These are phyloP conservation scores for Colossoma macropomum DNA, from an alignment of 2,113 vertebrate genomes.

Conservation along the genomic window DNA sequence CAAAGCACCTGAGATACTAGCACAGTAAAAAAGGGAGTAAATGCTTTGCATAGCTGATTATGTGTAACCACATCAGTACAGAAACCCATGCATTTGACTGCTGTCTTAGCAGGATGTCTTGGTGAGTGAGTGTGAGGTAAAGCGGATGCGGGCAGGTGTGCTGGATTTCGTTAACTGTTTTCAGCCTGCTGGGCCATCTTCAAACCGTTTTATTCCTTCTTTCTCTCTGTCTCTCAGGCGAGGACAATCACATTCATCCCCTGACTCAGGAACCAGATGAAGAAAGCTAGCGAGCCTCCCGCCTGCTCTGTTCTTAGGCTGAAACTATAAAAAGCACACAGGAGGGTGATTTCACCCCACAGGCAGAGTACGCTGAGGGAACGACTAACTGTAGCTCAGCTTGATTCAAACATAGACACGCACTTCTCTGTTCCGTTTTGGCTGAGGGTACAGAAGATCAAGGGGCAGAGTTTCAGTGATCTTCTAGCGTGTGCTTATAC, in stretches of 20 bases:
- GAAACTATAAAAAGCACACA: slow-evolving; percentile 31
- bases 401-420: slow-evolving; percentile 13
- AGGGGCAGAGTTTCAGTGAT: not conserved
- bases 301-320: slow-evolving; percentile 15
- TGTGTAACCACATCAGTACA: not conserved
- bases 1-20: not conserved
- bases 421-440: slow-evolving; percentile 45
- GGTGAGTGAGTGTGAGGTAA: slow-evolving; percentile 23
- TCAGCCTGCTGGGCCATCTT: not conserved
- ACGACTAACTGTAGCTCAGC: slow-evolving; percentile 38
- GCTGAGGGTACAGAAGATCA: slow-evolving; percentile 15
- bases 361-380: slow-evolving; percentile 37
- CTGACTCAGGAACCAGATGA: slow-evolving; percentile 37
- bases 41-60: not conserved
- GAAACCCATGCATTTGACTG: not conserved
- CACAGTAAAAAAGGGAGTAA: not conserved
- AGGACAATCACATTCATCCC: slow-evolving; percentile 59
- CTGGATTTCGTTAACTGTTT: slow-evolving; percentile 38
- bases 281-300: slow-evolving; percentile 29
- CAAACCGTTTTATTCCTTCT: slow-evolving; percentile 29
- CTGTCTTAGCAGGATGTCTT: slow-evolving; percentile 31
- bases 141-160: slow-evolving; percentile 61
- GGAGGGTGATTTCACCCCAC: slow-evolving; percentile 12
- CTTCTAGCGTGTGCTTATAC: not conserved
- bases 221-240: slow-evolving; percentile 53